phyloP scores from a whole-genome alignment of 2,113 vertebrate genomes.

The Elgaria multicarinata region DNA sequence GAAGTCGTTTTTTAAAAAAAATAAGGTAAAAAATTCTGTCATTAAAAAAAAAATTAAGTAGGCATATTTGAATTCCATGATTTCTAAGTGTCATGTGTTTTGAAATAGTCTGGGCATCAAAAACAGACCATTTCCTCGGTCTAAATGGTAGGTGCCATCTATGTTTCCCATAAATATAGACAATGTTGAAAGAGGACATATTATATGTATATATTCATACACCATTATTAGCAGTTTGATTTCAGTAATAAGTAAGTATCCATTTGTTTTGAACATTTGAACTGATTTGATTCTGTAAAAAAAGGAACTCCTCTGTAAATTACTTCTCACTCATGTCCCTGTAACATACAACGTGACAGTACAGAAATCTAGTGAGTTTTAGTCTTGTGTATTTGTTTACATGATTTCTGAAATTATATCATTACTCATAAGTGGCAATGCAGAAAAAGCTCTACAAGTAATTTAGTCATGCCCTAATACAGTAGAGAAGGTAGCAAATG shows the following conservation, averaged over 20 bases:
- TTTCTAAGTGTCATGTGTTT: conserved; percentile 56
- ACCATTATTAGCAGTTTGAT: conserved; percentile 45
- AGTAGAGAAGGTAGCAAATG: conserved; percentile 75
- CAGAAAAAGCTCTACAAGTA: conserved; percentile 74
- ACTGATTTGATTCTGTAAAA: conserved; percentile 5
- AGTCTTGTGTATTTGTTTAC: conserved; percentile 79
- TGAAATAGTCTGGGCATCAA: conserved; percentile 51
- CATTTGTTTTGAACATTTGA: conserved; percentile 36
- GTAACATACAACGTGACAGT: conserved; percentile 34
- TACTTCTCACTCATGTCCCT: conserved; percentile 52
- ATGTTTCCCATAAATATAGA: conserved; percentile 49
- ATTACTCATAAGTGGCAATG: conserved; percentile 77
- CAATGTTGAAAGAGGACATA: conserved; percentile 45
- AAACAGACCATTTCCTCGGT: neutral
- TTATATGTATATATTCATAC: conserved; percentile 34
- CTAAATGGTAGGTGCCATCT: conserved; percentile 32
- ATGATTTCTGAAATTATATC: conserved; percentile 85
- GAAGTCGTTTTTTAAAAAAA: conserved; percentile 42
- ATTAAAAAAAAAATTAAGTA: conserved; percentile 49
- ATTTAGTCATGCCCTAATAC: conserved; percentile 84
- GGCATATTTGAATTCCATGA: conserved; percentile 47
- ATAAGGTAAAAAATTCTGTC: conserved; percentile 45
- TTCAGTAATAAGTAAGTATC: conserved; percentile 56
- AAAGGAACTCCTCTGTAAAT: conserved; percentile 59
- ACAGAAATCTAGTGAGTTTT: conserved; percentile 56